Percentiles rank a stretch among this genome's conserved stretches.
Evolutionary conservation across 1,140 invertebrate genomes (phyloP).

Genomic region (Augochlora pura): DNA sequence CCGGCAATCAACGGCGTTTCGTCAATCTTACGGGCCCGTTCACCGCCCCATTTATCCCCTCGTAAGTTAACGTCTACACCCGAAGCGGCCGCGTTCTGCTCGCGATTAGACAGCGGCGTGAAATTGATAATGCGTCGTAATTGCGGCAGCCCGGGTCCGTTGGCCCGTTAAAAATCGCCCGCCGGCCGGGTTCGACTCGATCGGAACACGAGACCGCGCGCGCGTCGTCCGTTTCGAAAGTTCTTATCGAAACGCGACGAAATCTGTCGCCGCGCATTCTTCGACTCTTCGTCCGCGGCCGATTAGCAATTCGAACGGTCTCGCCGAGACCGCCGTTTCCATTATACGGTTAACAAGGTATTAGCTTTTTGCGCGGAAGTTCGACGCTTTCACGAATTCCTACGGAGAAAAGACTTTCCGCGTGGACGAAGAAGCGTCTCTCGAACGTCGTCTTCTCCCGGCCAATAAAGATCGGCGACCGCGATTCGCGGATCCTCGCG

Average conservation of each 20-base stretch:
- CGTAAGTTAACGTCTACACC: slow-evolving; percentile 51
- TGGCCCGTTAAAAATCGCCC: slow-evolving; percentile 30
- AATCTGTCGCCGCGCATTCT: too few species aligned
- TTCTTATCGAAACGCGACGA: not conserved
- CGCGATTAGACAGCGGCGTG: slow-evolving; percentile 50
- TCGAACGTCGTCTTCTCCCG: not conserved
- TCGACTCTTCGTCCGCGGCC: too few species aligned
- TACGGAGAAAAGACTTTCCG: not conserved
- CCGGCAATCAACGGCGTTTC: slow-evolving; percentile 46
- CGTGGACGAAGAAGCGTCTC: not conserved
- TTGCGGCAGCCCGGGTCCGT: slow-evolving; percentile 29
- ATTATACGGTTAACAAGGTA: too few species aligned
- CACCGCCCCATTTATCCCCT: slow-evolving; percentile 50
- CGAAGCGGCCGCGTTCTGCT: slow-evolving; percentile 36
- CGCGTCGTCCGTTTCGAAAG: not conserved
- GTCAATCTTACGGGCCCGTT: slow-evolving; percentile 51
- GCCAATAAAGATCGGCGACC: not conserved
- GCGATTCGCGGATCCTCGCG: not conserved
- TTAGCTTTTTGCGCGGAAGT: too few species aligned
- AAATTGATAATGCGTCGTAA: slow-evolving; percentile 55
- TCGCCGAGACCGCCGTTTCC: too few species aligned
- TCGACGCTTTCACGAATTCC: not conserved
- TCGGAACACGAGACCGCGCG: slow-evolving; percentile 39
- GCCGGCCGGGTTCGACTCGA: slow-evolving; percentile 32
- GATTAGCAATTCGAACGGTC: too few species aligned